Evolutionary conservation across 2,797 vertebrate species (phyloP).

Genomic region (Tokudaia tokunoshimensis): DNA sequence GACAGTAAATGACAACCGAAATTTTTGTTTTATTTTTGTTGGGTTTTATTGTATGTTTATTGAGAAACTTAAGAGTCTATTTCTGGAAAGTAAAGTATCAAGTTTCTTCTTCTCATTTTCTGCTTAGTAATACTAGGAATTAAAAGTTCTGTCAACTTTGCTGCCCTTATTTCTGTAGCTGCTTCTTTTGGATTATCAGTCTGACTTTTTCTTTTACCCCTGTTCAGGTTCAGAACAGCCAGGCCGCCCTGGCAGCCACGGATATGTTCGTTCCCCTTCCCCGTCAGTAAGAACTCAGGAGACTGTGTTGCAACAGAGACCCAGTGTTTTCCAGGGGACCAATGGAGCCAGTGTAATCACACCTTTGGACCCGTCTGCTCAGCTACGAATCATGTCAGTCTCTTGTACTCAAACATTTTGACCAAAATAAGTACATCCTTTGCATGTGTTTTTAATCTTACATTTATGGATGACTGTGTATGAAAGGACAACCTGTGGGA

Average conservation of each 20-base stretch:
- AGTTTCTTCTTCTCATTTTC: constrained; percentile 39
- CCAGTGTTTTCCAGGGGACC: constrained; percentile 97
- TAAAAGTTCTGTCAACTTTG: background rate
- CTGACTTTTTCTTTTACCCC: background rate
- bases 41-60: constrained; percentile 17
- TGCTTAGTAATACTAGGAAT: background rate
- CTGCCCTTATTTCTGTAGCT: background rate
- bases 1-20: background rate
- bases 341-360: constrained; percentile 98
- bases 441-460: background rate
- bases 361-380: constrained; percentile 91
- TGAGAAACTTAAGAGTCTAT: constrained; percentile 11
- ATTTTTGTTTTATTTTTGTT: constrained; percentile 27
- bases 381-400: constrained; percentile 94
- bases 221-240: constrained; percentile 93
- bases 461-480: background rate
- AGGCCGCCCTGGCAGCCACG: constrained; percentile 94
- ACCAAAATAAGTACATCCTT: background rate
- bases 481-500: background rate
- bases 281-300: constrained; percentile 96
- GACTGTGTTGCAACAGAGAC: constrained; percentile 94
- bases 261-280: constrained; percentile 95
- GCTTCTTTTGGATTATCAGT: background rate
- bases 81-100: constrained; percentile 2
- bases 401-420: background rate